These are phyloP conservation scores for Gila robusta DNA, from an alignment of 2,797 vertebrate genomes.

Conservation along the genomic window DNA sequence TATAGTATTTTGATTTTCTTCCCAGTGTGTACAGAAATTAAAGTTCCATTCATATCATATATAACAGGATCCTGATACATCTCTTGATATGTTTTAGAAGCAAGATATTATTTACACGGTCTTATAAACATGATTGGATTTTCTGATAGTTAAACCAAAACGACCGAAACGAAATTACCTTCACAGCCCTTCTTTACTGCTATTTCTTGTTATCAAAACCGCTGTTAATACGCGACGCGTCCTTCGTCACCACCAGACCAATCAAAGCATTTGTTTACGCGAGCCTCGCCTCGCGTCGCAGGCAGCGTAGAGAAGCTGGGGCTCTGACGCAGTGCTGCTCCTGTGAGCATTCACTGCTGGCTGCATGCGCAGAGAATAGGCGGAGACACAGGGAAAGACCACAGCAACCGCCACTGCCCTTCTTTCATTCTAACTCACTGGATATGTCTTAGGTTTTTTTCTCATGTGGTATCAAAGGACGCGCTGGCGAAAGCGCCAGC, in stretches of 20 bases:
- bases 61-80: neutral
- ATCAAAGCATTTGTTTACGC: constrained; percentile 30
- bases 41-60: neutral
- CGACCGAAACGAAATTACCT: neutral
- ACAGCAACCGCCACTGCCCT: constrained; percentile 20
- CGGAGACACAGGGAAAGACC: constrained; percentile 36
- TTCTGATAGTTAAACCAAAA: neutral
- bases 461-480: constrained; percentile 32
- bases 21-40: neutral
- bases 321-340: constrained; percentile 75
- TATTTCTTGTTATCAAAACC: neutral
- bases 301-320: constrained; percentile 62
- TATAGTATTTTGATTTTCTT: neutral
- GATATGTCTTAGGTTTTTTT: neutral
- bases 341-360: constrained; percentile 56
- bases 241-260: constrained; percentile 2
- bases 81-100: neutral
- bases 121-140: neutral
- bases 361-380: constrained; percentile 55
- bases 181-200: neutral
- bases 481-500: constrained; percentile 25
- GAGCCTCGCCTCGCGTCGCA: constrained; percentile 15
- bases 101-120: neutral
- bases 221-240: neutral
- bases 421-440: constrained; percentile 30